Evolutionary conservation across 2,113 vertebrate genomes (phyloP), one percentile per base, ranked within the genome.

Genomic region (Regulus satrapa): DNA sequence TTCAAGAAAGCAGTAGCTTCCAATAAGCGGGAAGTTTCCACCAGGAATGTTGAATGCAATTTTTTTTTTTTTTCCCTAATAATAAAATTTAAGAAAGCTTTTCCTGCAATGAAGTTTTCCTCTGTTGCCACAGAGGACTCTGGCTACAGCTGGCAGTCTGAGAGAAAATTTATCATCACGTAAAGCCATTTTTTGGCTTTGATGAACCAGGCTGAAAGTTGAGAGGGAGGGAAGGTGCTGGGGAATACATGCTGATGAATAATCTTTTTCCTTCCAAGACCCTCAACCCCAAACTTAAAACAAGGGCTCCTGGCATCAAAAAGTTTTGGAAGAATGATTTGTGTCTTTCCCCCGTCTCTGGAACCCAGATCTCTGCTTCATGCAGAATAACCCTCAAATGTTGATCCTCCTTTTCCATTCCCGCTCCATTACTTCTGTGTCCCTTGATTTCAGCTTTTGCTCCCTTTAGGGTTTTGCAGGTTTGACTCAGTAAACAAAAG

Each of bases 401-500:
- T 48, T 89, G 75, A 49, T 80, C 72, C 20, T 77, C n/a, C 63
- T 92, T 91, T 82, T 52, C 77, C 84, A 63, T 92, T 82, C 67
- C 73, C 31, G 15, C 73, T 93, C 67, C n/a, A 19, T 61, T 66
- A 92, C 91, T 92, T 95, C 67, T 62, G 7, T 77, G 71, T 88
- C 51, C 68, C 89, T 92, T 80, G 74, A 93, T 95, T 97, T 95
- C 91, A 91, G 80, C 76, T 93, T 87, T 93, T 95, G 56, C 34
- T 97, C 68, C 71, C 86, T 94, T 85, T 75, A 88, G 4, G 72
- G 79, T 95, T 98, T 97, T 97, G 88, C 76, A 97, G 94, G 73
- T 91, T 83, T 76, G 82, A 96, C 92, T 96, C 68, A 13, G 78
- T 92, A 97, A 97, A 97, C 92, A 97, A 95, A 93, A 96, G 92